Base-by-base conservation (phyloP, 2,888 invertebrate genomes). In the Agapostemon virescens region DNA sequence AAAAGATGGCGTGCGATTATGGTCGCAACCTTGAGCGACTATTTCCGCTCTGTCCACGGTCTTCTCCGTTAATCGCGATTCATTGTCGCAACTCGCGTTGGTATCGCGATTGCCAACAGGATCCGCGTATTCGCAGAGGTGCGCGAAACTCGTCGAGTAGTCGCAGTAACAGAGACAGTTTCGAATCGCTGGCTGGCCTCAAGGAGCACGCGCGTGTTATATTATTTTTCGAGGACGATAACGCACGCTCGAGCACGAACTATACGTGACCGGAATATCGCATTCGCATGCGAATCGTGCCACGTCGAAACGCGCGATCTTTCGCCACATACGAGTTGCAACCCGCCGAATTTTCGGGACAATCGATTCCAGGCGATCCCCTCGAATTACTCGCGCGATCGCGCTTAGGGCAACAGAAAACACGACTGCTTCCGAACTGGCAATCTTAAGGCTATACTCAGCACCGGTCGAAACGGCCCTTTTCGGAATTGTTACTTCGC, bases 151-250 rank as follows among this genome's bases (percentile, higher is more conserved):
- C 49, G 49, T n/a, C n/a, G 49, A n/a, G 1, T 2, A 49, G 49
- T 49, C 49, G 49, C 49, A n/a, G n/a, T 11, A 49, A 49, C 49
- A 49, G 11, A n/a, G 49, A 49, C 49, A 11, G 11, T 38, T 9
- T 38, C 45, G 15, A 3, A 26, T 30, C 30, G 30, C 58, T 3
- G 30, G 58, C 30, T n/a, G 23, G 52, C 11, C 58, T 20, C 58
- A 30, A 58, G 30, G 3, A 58, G 30, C 30, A 26, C 30, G 58
- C 2, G 58, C 58, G 58, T 13, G 7, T 26, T 55, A 55, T 58
- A 58, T 85, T 77, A 77, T 81, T 86, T 81, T 79, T 64, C 75
- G 73, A 71, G 69, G 52, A 71, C 77, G 86, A 86, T 87, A 87
- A 87, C 81, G 79, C 87, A 86, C 85, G 87, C 79, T 83, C 85